Percentiles rank a stretch among this genome's conserved stretches.
Conservation (phyloP, 2,888 invertebrate genomes). For the Tholera decimalis region DNA sequence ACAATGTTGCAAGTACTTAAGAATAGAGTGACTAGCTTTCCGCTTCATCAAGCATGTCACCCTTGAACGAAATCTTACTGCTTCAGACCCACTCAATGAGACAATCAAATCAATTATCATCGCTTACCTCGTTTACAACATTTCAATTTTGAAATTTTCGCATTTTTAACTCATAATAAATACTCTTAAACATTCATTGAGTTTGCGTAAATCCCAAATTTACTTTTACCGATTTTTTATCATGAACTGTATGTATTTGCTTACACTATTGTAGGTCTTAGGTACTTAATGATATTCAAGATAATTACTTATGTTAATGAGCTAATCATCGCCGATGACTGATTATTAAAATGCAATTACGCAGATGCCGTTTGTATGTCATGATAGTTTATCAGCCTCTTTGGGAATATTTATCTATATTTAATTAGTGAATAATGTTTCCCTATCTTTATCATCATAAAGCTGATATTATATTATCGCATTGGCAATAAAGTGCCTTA, state of each 20-base stretch:
- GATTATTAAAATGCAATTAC: constrained; percentile 25
- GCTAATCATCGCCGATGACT: background rate
- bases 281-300: background rate
- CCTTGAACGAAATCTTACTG: constrained; percentile 69
- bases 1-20: constrained; percentile 34
- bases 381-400: background rate
- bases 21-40: constrained; percentile 58
- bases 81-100: constrained; percentile 22
- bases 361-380: background rate
- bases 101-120: constrained; percentile 46
- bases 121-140: constrained; percentile 30
- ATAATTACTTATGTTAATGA: constrained; percentile 22
- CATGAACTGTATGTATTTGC: background rate
- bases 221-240: constrained; percentile 9
- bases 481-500: constrained; percentile 28
- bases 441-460: constrained; percentile 43
- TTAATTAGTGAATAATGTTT: constrained; percentile 32
- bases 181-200: constrained; percentile 3
- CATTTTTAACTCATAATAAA: constrained; percentile 11
- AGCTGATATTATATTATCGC: constrained; percentile 27
- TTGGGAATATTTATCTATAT: background rate
- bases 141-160: constrained; percentile 27
- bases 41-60: constrained; percentile 69
- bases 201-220: constrained; percentile 24
- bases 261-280: background rate